Evolutionary conservation across 1,140 invertebrate genomes (phyloP).

Genomic region (Nebria ingens): DNA sequence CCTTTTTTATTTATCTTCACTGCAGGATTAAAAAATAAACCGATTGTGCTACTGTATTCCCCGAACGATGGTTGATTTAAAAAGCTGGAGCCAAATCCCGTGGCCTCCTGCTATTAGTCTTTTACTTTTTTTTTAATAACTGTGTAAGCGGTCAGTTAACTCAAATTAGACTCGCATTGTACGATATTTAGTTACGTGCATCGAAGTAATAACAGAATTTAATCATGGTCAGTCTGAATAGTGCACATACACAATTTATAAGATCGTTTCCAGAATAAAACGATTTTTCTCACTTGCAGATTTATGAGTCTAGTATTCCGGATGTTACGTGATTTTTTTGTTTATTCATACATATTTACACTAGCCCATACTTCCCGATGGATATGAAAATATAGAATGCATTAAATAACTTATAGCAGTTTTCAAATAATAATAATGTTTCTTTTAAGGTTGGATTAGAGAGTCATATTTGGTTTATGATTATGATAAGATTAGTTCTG

Average conservation of each 20-base stretch:
- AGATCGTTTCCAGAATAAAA: not conserved
- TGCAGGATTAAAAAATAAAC: no score
- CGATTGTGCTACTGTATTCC: not conserved
- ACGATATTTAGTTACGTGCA: not conserved
- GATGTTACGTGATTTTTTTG: not conserved
- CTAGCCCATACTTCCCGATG: no score
- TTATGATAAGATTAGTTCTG: not conserved
- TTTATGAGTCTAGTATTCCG: not conserved
- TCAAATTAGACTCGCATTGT: no score
- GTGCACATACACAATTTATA: not conserved
- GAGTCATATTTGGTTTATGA: not conserved
- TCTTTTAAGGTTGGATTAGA: not conserved
- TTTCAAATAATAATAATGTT: not conserved
- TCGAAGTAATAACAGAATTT: not conserved
- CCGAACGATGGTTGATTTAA: not conserved
- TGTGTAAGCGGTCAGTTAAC: not conserved
- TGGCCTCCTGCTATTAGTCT: not conserved
- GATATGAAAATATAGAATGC: not conserved
- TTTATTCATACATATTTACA: not conserved
- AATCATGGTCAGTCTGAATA: not conserved
- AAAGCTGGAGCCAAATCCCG: not conserved
- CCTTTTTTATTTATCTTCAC: not conserved
- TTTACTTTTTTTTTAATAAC: not conserved
- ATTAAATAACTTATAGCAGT: not conserved
- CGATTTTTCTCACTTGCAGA: not conserved